These are phyloP conservation scores for Diorhabda carinulata DNA, from an alignment of 1,140 invertebrate species.

Conservation along the genomic window DNA sequence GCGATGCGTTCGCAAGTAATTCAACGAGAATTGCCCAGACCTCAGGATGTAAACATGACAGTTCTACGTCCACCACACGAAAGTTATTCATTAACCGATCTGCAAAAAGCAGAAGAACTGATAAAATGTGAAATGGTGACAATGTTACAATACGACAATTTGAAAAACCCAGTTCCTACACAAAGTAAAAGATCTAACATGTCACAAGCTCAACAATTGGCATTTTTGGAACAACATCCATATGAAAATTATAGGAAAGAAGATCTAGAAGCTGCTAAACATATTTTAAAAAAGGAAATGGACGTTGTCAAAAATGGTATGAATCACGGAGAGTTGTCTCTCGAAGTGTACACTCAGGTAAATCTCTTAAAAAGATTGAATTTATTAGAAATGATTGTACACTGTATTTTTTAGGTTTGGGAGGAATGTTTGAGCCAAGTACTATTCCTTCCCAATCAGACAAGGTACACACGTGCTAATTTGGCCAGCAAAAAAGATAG, in stretches of 20 bases:
- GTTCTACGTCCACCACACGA: constrained; percentile 70
- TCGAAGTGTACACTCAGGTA: constrained; percentile 56
- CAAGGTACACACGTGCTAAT: constrained; percentile 83
- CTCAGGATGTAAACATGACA: constrained; percentile 78
- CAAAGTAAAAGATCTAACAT: constrained; percentile 44
- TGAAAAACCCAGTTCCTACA: constrained; percentile 60
- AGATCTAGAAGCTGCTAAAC: constrained; percentile 67
- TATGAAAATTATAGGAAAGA: constrained; percentile 69
- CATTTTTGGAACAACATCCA: constrained; percentile 81
- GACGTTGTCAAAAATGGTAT: constrained; percentile 87
- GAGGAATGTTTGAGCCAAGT: constrained; percentile 86
- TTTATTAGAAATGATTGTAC: neutral
- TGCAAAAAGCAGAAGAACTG: constrained; percentile 94
- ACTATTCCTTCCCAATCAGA: constrained; percentile 45
- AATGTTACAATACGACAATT: constrained; percentile 88
- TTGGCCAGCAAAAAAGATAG: constrained; percentile 93
- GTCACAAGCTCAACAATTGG: constrained; percentile 66
- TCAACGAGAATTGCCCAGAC: constrained; percentile 84
- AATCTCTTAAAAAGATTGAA: neutral
- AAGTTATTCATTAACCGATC: constrained; percentile 74
- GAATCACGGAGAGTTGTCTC: constrained; percentile 88
- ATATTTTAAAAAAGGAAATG: constrained; percentile 78
- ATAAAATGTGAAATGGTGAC: constrained; percentile 96
- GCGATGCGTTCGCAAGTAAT: constrained; percentile 82
- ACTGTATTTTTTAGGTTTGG: constrained; percentile 65